These are phyloP conservation scores for Eucera pruinosa DNA, from an alignment of 2,888 invertebrate genomes.

Conservation along the genomic window DNA sequence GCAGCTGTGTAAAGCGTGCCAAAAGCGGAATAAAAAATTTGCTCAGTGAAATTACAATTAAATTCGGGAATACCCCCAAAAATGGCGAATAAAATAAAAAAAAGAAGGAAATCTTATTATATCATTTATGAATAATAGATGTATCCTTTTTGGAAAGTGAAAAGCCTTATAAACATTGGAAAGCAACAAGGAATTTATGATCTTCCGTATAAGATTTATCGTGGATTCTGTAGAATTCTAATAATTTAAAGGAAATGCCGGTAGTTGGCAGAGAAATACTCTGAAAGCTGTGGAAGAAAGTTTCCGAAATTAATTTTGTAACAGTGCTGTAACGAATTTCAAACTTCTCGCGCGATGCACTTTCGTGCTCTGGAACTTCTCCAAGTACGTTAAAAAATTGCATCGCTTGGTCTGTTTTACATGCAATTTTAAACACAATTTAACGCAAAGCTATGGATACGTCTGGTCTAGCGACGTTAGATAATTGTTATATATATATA, in stretches of 20 bases:
- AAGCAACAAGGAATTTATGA: not conserved
- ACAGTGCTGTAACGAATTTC: not conserved
- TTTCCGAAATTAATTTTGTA: slow-evolving; percentile 21
- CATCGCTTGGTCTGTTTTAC: not conserved
- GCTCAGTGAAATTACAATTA: slow-evolving; percentile 4
- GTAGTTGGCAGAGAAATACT: not conserved
- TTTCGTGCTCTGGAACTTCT: not conserved
- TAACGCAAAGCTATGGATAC: not conserved
- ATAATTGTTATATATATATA: no score
- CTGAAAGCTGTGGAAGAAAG: not conserved
- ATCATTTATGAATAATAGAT: no score
- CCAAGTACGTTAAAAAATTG: slow-evolving; percentile 14
- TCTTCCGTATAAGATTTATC: not conserved
- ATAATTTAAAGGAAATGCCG: not conserved
- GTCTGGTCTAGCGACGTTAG: not conserved
- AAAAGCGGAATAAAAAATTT: slow-evolving; percentile 19
- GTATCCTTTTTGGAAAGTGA: no score
- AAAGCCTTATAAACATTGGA: not conserved
- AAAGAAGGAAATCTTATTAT: not conserved
- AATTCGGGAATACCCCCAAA: slow-evolving; percentile 22
- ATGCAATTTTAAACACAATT: not conserved
- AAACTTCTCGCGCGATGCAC: not conserved
- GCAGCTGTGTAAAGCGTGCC: slow-evolving; percentile 19
- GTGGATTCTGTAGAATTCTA: not conserved
- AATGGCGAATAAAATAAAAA: not conserved